Conservation (phyloP, 2,797 vertebrate genomes). For the Ibycter americanus region DNA sequence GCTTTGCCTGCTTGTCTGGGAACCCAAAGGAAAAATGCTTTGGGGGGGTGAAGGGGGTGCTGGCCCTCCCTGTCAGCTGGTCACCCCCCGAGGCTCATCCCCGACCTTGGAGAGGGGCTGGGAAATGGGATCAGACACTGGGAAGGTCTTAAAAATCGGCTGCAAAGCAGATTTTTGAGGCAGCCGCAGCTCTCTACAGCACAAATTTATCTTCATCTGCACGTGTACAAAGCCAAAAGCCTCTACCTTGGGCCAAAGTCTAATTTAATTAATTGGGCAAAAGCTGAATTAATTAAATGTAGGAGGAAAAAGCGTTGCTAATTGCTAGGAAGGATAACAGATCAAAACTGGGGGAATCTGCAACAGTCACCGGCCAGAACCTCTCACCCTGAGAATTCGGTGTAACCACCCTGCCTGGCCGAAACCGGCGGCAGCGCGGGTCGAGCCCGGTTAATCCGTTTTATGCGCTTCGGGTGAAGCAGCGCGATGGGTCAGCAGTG, state of each 20-base stretch:
- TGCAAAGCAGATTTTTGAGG: not conserved
- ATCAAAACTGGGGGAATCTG: not conserved
- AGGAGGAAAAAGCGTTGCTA: not conserved
- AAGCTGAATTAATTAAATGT: not conserved
- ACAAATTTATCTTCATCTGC: not conserved
- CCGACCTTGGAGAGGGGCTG: not conserved
- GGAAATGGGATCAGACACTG: not conserved
- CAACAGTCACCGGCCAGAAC: rapidly evolving
- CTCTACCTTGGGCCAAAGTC: not conserved
- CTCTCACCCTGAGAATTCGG: not conserved
- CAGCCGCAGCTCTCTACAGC: not conserved
- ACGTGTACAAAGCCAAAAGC: not conserved
- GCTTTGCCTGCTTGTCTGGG: slow-evolving; percentile 52
- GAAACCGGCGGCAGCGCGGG: not conserved
- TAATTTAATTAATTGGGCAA: slow-evolving; percentile 9
- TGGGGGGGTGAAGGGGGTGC: not conserved
- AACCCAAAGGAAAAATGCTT: slow-evolving; percentile 12
- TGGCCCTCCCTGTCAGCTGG: not conserved
- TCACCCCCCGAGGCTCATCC: not conserved
- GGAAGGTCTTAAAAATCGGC: not conserved
- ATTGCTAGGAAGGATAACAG: not conserved
- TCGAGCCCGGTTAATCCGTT: too few relatives aligned
- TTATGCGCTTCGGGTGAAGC: not conserved
- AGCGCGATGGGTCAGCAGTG: rapidly evolving
- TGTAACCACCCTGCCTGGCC: rapidly evolving